Base-by-base conservation (phyloP, 2,888 invertebrate genomes). In the Tachina lurida region DNA sequence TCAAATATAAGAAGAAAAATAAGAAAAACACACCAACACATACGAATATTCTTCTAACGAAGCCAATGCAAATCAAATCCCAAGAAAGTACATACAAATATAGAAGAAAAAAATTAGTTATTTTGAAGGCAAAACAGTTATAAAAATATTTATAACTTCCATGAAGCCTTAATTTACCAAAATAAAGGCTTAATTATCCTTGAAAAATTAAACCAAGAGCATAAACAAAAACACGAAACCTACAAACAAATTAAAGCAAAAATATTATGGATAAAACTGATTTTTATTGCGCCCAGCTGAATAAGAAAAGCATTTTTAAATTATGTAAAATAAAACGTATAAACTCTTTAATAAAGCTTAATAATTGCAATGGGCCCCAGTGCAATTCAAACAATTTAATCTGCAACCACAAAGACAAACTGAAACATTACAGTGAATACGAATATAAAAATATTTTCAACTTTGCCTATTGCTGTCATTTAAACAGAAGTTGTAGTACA, bases 191-290 rank as follows among this genome's bases (percentile, higher is more conserved):
- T 73, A 77, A 58, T 39, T 60, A 73, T 54, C 9, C 22, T 10
- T 60, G 10, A 12, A 15, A 63, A 43, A 80, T 65, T 45, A 31
- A 60, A n/a, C 3, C 31, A 12, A 65, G n/a, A 31, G 19, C 9
- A 47, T 31, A 31, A 31, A 41, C 9, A 13, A 4, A 39, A n/a
- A 31, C 15, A 39, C 13, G 63, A 74, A 49, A 52, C 17, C 2
- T 10, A 4, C 13, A 58, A 78, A 73, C 62, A n/a, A 22, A 58
- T 75, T 68, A 74, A 15, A 39, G 45, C 19, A 10, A 62, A 49
- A 73, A 62, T 62, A 79, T 73, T 76, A 86, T 86, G 86, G 63
- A 83, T 67, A 39, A 76, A 80, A 52, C 17, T 67, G 78, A 49
- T 56, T 31, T 70, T 70, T 74, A 70, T 70, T 77, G 60, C 43